phyloP scores from a whole-genome alignment of 2,888 invertebrate genomes.

The Drosophila demipolita region DNA sequence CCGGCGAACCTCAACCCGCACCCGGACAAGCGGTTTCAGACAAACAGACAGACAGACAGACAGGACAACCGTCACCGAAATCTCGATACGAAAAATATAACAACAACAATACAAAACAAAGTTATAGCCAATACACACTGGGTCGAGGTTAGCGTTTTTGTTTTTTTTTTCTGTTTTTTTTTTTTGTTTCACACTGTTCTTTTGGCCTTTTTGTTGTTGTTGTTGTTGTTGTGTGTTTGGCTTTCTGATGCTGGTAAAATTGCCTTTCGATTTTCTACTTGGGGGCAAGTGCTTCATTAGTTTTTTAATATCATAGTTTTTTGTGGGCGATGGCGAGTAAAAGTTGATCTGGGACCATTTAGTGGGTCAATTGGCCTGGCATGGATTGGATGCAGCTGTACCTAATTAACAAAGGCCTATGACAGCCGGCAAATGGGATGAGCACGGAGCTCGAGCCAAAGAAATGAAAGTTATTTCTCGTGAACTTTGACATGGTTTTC shows the following conservation, averaged over 20 bases:
- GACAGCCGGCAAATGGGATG: not conserved
- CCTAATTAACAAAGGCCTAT: conserved; percentile 68
- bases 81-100: conserved; percentile 27
- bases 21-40: conserved; percentile 11
- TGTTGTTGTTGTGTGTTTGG: conserved; percentile 14
- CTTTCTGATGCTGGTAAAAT: conserved; percentile 28
- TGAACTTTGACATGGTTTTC: conserved; percentile 71
- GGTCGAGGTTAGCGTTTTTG: conserved; percentile 64
- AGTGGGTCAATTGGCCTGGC: conserved; percentile 67
- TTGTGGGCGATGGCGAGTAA: conserved; percentile 15
- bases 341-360: conserved; percentile 53
- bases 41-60: conserved; percentile 11
- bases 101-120: conserved; percentile 25
- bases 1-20: conserved; percentile 38
- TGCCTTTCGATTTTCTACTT: conserved; percentile 68
- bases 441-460: conserved; percentile 4
- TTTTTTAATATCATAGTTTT: conserved; percentile 69
- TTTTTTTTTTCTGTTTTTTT: conserved; percentile 9
- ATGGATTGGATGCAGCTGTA: conserved; percentile 30
- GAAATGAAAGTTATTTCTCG: conserved; percentile 46
- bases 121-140: conserved; percentile 40
- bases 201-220: conserved; percentile 3
- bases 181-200: conserved; percentile 14
- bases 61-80: conserved; percentile 12
- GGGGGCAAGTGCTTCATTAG: conserved; percentile 50